Evolutionary conservation across 2,888 invertebrate species (phyloP).

Genomic region (Ichneumoninae sp.): DNA sequence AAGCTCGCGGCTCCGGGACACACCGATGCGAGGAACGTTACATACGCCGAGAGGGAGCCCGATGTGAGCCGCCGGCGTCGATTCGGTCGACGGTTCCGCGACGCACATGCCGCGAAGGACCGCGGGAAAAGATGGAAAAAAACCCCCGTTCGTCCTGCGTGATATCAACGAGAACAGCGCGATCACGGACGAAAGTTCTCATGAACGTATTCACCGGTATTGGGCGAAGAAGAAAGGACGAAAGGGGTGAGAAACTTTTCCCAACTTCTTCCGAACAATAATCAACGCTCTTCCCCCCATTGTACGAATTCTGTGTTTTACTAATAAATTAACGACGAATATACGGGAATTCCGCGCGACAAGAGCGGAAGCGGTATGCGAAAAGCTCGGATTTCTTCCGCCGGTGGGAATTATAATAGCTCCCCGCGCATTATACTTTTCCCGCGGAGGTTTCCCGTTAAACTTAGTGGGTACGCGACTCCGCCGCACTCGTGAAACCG

Average conservation of each 20-base stretch:
- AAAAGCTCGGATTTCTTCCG: constrained; percentile 47
- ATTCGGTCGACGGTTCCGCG: constrained; percentile 71
- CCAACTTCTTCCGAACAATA: constrained; percentile 9
- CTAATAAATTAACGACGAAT: constrained; percentile 46
- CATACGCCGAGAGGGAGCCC: constrained; percentile 64
- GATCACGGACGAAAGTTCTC: constrained; percentile 9
- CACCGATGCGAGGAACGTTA: constrained; percentile 84
- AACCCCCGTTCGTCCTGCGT: constrained; percentile 23
- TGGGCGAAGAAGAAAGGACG: neutral
- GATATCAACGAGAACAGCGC: constrained; percentile 7
- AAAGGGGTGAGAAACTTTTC: constrained; percentile 37
- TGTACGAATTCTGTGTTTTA: constrained; percentile 43
- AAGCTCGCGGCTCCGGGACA: constrained; percentile 82
- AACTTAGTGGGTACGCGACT: constrained; percentile 38
- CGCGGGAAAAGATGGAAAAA: constrained; percentile 38
- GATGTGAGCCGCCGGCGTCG: constrained; percentile 65
- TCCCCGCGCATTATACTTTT: constrained; percentile 41
- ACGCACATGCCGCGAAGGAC: constrained; percentile 45
- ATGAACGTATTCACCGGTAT: constrained; percentile 18
- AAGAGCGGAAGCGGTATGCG: constrained; percentile 5
- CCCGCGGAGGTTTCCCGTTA: constrained; percentile 14
- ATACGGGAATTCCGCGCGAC: constrained; percentile 29
- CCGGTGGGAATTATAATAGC: constrained; percentile 46
- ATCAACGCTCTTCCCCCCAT: constrained; percentile 28
- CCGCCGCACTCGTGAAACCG: constrained; percentile 20